Conservation (phyloP, 2,888 invertebrate genomes). For the Drosophila bunnanda region DNA sequence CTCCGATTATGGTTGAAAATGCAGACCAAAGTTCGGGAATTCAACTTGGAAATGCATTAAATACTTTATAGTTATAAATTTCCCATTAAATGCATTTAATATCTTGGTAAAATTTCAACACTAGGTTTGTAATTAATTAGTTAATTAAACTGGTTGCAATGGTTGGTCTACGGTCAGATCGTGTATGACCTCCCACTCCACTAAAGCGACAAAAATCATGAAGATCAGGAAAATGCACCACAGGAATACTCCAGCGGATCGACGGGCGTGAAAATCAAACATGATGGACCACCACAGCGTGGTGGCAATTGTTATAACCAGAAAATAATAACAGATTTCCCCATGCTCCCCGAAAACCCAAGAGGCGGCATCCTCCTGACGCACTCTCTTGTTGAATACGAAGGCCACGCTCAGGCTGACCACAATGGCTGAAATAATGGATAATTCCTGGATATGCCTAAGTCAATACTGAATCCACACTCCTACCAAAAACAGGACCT, state of each 20-base stretch:
- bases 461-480: neutral
- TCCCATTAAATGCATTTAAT: neutral
- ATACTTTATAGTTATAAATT: neutral
- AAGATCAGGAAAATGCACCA: constrained; percentile 35
- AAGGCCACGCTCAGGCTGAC: constrained; percentile 37
- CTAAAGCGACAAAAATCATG: constrained; percentile 12
- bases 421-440: constrained; percentile 37
- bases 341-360: constrained; percentile 53
- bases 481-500: constrained; percentile 47
- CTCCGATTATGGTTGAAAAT: neutral
- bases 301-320: constrained; percentile 12
- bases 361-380: neutral
- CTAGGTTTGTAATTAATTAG: neutral
- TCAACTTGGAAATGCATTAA: constrained; percentile 2
- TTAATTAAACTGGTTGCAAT: constrained; percentile 18
- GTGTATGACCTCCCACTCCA: constrained; percentile 41
- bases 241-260: constrained; percentile 43
- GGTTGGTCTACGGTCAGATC: constrained; percentile 21
- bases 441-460: neutral
- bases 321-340: constrained; percentile 39
- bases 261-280: constrained; percentile 50
- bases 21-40: neutral
- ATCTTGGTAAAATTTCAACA: neutral
- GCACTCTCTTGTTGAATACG: constrained; percentile 17
- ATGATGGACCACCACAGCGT: constrained; percentile 37